These are phyloP conservation scores for Galeruca laticollis DNA, from an alignment of 2,888 invertebrate genomes.

Conservation along the genomic window DNA sequence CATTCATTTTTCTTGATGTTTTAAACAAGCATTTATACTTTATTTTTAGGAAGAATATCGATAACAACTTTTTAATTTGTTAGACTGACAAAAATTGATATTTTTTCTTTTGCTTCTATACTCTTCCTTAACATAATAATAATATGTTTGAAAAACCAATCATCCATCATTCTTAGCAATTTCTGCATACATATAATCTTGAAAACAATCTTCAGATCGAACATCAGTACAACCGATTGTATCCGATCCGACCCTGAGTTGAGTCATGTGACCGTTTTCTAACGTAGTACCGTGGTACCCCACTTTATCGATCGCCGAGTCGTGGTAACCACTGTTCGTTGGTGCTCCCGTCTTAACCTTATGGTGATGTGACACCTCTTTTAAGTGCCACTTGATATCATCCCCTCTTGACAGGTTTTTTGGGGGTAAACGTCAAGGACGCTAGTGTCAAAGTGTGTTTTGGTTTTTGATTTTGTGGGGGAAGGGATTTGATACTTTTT, in stretches of 20 bases:
- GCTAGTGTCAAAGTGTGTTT: conserved; percentile 54
- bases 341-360: conserved; percentile 48
- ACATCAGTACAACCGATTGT: neutral
- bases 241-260: conserved; percentile 5
- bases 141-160: too few species aligned
- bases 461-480: conserved; percentile 41
- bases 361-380: conserved; percentile 47
- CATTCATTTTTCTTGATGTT: too few species aligned
- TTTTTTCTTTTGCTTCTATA: too few species aligned
- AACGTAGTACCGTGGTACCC: conserved; percentile 40
- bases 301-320: conserved; percentile 40
- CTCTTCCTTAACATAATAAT: too few species aligned
- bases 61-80: too few species aligned
- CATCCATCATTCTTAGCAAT: too few species aligned
- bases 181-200: neutral
- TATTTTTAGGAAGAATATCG: too few species aligned
- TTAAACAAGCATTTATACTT: too few species aligned
- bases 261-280: conserved; percentile 56
- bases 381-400: conserved; percentile 48
- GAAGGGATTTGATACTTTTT: conserved; percentile 36
- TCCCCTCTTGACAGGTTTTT: conserved; percentile 61
- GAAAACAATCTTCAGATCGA: conserved; percentile 14
- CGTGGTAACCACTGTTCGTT: conserved; percentile 43
- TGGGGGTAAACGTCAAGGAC: conserved; percentile 65
- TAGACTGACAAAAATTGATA: too few species aligned